phyloP scores from a whole-genome alignment of 2,113 vertebrate species.

The Sander vitreus region DNA sequence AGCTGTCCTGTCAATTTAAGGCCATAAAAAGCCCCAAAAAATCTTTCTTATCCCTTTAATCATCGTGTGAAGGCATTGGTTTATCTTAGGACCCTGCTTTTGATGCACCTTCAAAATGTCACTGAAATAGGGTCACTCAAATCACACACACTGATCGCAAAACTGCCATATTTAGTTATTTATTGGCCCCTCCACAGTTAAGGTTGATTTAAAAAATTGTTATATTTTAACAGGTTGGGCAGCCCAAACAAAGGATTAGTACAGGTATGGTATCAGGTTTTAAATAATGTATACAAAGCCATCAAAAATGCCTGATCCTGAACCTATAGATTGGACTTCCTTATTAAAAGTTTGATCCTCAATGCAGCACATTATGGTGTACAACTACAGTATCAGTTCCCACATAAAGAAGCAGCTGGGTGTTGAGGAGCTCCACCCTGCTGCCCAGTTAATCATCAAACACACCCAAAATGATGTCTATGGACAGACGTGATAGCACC shows the following conservation, averaged over 20 bases:
- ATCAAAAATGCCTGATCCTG: neutral
- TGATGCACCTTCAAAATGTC: too few relatives aligned
- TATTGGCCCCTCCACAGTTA: neutral
- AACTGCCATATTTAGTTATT: neutral
- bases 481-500: slow-evolving; percentile 53
- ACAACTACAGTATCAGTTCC: neutral
- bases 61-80: too few relatives aligned
- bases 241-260: neutral
- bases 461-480: slow-evolving; percentile 45
- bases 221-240: neutral
- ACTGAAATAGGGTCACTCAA: too few relatives aligned
- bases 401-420: neutral
- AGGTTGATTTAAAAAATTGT: neutral
- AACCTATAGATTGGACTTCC: neutral
- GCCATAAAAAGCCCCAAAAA: too few relatives aligned
- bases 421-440: slow-evolving; percentile 20
- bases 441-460: slow-evolving; percentile 32
- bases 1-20: too few relatives aligned
- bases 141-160: neutral
- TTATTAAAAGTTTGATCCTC: neutral
- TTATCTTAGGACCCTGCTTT: too few relatives aligned
- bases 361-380: neutral
- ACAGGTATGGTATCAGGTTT: neutral
- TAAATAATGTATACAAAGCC: rapidly evolving
- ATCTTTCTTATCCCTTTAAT: too few relatives aligned